Evolutionary conservation across 2,113 vertebrate genomes (phyloP), one percentile per base, ranked within the genome.

Genomic region (Indri indri): DNA sequence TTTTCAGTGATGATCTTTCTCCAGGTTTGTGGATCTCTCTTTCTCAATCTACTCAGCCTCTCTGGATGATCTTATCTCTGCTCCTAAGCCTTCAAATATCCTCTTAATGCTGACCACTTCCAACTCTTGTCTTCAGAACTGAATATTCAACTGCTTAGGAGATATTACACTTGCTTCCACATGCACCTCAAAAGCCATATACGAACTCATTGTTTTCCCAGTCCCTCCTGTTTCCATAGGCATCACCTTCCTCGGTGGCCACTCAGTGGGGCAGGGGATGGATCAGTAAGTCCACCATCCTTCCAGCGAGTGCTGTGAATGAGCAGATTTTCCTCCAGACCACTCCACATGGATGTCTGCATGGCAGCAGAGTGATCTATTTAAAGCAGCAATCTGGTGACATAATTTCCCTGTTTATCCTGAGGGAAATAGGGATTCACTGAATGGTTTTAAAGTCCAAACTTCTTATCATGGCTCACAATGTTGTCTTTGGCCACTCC

Each of bases 51-150:
- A 50, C 22, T 68, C 42, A 45, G 63, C 47, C 22, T 93, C 82
- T n/a, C 61, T 86, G 37, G 34, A 76, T 90, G 71, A 95, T 77
- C 59, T 74, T 40, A 94, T 25, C 79, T 76, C 25, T 45, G 85
- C 9, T 73, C 37, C 54, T 12, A 86, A 54, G 6, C 34, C 63
- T 83, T 93, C 37, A 66, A 77, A 76, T 61, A 84, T 59, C 34
- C 54, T 96, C 25, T 20, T 74, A 87, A 32, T n/a, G 70, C 22
- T 83, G 25, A 88, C 80, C 65, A 37, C 40, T 80, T 93, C 40
- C 63, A 70, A 74, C 59, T 76, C 50, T 90, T 95, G 42, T 84
- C 77, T 95, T 91, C 42, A 81, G 57, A 76, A 88, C 57, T 65
- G 84, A 90, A 80, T 42, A 50, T n/a, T 71, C 42, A 86, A 4